Evolutionary conservation across 1,140 invertebrate species (phyloP).

Genomic region (Caenorhabditis latens): DNA sequence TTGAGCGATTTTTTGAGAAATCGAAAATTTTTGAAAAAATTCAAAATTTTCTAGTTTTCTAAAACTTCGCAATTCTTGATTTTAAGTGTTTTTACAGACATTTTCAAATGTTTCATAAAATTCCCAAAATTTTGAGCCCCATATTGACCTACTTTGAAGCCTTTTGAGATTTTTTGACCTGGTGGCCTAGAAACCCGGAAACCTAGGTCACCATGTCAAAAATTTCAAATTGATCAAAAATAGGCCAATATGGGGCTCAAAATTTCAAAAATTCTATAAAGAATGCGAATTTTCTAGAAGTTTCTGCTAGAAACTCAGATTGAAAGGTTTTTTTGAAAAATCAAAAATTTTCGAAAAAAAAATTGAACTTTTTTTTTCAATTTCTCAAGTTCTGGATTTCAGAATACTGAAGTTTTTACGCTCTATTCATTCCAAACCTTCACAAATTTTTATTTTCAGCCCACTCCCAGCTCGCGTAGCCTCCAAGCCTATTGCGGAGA

Average conservation of each 20-base stretch:
- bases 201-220: too few relatives aligned
- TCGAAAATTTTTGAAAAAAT: background rate
- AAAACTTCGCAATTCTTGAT: background rate
- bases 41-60: background rate
- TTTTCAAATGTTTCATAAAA: background rate
- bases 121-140: background rate
- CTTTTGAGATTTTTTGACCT: too few relatives aligned
- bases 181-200: too few relatives aligned
- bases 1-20: too few relatives aligned
- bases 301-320: background rate
- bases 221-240: too few relatives aligned
- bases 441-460: background rate
- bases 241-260: background rate
- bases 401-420: too few relatives aligned
- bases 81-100: too few relatives aligned
- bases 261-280: background rate
- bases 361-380: too few relatives aligned
- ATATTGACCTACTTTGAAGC: background rate
- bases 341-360: background rate
- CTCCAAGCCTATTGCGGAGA: background rate
- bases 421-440: too few relatives aligned
- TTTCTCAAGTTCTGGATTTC: too few relatives aligned
- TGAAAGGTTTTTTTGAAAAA: background rate
- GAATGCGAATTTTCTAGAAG: background rate
- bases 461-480: background rate